phyloP scores from a whole-genome alignment of 2,797 vertebrate genomes.

The Dicrostonyx torquatus region DNA sequence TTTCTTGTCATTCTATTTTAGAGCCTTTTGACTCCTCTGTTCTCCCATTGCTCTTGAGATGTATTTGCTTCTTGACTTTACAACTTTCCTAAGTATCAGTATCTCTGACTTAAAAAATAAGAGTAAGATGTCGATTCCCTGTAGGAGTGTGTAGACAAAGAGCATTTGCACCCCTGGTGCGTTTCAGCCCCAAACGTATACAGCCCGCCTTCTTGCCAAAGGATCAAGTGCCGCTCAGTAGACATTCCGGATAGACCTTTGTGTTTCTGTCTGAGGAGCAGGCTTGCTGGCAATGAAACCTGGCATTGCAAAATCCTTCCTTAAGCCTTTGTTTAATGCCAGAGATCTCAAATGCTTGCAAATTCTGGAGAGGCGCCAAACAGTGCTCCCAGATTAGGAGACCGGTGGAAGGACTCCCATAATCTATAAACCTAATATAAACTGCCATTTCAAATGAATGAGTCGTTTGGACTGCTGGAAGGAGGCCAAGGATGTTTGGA shows the following conservation, averaged over 20 bases:
- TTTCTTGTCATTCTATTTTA: neutral
- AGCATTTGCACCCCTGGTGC: neutral
- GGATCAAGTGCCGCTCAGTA: constrained; percentile 53
- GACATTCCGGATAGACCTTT: constrained; percentile 63
- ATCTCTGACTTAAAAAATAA: neutral
- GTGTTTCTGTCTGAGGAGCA: constrained; percentile 65
- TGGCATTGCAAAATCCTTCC: constrained; percentile 69
- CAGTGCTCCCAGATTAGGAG: constrained; percentile 69
- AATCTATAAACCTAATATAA: constrained; percentile 71
- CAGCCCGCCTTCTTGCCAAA: constrained; percentile 27
- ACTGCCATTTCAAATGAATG: constrained; percentile 67
- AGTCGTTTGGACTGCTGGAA: constrained; percentile 68
- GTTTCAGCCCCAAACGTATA: neutral
- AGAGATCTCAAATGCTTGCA: constrained; percentile 75
- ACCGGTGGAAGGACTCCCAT: constrained; percentile 55
- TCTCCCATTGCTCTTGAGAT: constrained; percentile 1
- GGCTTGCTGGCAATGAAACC: constrained; percentile 72
- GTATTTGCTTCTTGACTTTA: constrained; percentile 60
- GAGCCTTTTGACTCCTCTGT: neutral
- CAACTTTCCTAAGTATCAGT: constrained; percentile 24
- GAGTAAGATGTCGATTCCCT: neutral
- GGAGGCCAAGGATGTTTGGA: constrained; percentile 62
- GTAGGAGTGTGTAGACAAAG: neutral
- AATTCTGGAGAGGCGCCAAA: constrained; percentile 73
- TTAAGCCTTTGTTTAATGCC: constrained; percentile 81